phyloP scores from a whole-genome alignment of 2,797 vertebrate species.

The Arvicola amphibius region DNA sequence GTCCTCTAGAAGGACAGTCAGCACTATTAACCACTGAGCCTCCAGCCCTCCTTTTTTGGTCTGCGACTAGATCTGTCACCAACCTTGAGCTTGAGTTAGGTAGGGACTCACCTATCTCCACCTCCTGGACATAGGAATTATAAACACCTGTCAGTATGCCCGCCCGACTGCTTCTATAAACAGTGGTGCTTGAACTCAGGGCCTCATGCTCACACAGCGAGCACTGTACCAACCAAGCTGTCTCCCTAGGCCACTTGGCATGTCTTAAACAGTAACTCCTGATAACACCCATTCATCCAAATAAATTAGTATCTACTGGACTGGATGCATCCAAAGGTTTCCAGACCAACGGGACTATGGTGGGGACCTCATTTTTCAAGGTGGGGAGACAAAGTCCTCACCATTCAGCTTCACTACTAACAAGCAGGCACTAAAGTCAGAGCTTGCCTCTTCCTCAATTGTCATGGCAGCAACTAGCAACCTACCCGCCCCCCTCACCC shows the following conservation, averaged over 20 bases:
- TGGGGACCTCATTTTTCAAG: background rate
- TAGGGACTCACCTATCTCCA: background rate
- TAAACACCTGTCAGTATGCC: background rate
- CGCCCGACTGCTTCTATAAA: background rate
- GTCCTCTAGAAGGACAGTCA: background rate
- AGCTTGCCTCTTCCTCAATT: conserved; percentile 42
- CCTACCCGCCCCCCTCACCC: background rate
- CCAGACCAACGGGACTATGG: background rate
- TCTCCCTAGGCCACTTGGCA: background rate
- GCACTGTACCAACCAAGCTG: background rate
- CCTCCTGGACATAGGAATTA: background rate
- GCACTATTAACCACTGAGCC: background rate
- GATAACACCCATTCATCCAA: background rate
- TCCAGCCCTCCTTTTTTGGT: background rate
- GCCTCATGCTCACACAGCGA: background rate
- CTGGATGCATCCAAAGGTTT: background rate
- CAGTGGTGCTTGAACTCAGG: background rate
- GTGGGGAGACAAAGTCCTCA: background rate
- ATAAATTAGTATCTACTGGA: background rate
- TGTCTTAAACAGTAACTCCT: background rate
- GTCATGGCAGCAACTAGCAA: background rate
- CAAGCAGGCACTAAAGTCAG: background rate
- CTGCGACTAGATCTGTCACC: background rate
- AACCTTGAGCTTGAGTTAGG: background rate
- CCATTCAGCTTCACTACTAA: conserved; percentile 8